Evolutionary conservation across 2,113 vertebrate genomes (phyloP).

Genomic region (Axis porcinus): DNA sequence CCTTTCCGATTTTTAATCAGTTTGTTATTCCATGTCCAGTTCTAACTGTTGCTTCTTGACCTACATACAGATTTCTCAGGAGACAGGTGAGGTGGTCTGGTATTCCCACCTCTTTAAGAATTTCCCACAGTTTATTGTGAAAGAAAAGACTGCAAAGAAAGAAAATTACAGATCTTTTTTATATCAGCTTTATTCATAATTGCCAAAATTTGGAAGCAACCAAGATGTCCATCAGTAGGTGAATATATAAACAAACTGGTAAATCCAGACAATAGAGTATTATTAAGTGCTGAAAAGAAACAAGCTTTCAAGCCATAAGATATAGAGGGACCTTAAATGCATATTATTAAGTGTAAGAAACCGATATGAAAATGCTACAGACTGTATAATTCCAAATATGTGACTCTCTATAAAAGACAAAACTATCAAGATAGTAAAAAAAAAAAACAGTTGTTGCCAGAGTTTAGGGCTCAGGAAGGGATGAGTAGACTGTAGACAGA

Average conservation of each 20-base stretch:
- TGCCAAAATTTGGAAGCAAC: not conserved
- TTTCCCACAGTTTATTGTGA: not conserved
- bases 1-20: not conserved
- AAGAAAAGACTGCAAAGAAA: not conserved
- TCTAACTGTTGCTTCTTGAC: not conserved
- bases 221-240: not conserved
- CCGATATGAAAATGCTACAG: not conserved
- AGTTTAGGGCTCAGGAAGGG: not conserved
- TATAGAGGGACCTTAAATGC: not conserved
- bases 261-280: not conserved
- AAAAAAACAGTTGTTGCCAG: not conserved
- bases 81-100: not conserved
- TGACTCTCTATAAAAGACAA: not conserved
- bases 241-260: not conserved
- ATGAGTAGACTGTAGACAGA: not conserved
- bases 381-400: not conserved
- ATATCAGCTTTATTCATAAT: not conserved
- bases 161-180: not conserved
- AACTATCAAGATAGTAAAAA: not conserved
- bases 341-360: not conserved
- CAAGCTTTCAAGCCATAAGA: not conserved
- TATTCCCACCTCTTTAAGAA: not conserved
- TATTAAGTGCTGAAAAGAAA: not conserved
- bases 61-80: not conserved
- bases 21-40: not conserved